phyloP scores from a whole-genome alignment of 2,888 invertebrate genomes.

The Pristionchus entomophagus region DNA sequence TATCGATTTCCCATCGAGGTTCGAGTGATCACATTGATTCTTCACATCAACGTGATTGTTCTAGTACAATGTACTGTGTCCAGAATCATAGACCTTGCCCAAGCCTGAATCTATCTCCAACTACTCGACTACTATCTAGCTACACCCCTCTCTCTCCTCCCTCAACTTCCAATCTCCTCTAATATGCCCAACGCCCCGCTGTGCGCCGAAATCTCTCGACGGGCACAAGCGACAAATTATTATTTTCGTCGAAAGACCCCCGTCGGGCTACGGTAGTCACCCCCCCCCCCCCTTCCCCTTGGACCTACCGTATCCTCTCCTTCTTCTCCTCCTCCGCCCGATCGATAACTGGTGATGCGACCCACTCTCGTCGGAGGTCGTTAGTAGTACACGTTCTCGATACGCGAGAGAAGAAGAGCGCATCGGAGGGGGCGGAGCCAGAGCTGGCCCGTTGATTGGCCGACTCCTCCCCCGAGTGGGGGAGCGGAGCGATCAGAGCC shows the following conservation, averaged over 20 bases:
- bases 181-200: constrained; percentile 20
- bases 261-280: not conserved
- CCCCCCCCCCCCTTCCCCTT: not conserved
- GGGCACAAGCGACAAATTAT: constrained; percentile 18
- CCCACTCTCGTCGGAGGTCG: not conserved
- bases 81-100: no score
- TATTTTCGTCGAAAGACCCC: constrained; percentile 24
- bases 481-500: not conserved
- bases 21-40: not conserved
- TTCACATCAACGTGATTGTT: no score
- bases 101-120: no score
- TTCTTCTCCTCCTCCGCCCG: not conserved
- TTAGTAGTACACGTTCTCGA: constrained; percentile 34
- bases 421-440: constrained; percentile 35
- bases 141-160: not conserved
- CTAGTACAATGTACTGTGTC: no score
- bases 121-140: no score
- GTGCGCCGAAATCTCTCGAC: constrained; percentile 38
- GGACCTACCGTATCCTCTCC: constrained; percentile 10
- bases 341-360: constrained; percentile 1
- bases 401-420: not conserved
- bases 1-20: constrained; percentile 17
- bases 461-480: not conserved
- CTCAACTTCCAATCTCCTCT: constrained; percentile 32
- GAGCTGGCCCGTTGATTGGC: not conserved